phyloP scores from a whole-genome alignment of 2,797 vertebrate genomes.

The Manis crassicaudata region DNA sequence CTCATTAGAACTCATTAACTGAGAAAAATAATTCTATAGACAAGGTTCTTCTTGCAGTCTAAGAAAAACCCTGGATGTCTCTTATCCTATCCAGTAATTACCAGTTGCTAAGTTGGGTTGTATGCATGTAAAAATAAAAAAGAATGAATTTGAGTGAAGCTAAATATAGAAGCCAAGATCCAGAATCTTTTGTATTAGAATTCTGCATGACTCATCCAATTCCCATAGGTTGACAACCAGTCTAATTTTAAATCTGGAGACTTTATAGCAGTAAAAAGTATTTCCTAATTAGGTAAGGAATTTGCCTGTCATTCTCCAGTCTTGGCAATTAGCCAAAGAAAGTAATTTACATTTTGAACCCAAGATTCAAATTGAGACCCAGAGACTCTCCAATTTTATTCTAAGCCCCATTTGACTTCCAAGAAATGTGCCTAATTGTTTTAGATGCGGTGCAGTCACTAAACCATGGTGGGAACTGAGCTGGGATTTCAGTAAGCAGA shows the following conservation, averaged over 20 bases:
- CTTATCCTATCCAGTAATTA: not conserved
- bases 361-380: slow-evolving; percentile 60
- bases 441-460: slow-evolving; percentile 70
- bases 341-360: slow-evolving; percentile 78
- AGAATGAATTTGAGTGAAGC: slow-evolving; percentile 70
- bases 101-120: slow-evolving; percentile 73
- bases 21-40: slow-evolving; percentile 44
- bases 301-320: slow-evolving; percentile 67
- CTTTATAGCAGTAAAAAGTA: slow-evolving; percentile 76
- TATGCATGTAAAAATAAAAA: slow-evolving; percentile 81
- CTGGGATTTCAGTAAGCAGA: slow-evolving; percentile 69
- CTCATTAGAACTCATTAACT: slow-evolving; percentile 30
- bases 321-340: slow-evolving; percentile 55
- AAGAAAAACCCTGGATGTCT: slow-evolving; percentile 73
- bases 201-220: slow-evolving; percentile 82
- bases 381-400: slow-evolving; percentile 68
- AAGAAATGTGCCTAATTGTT: slow-evolving; percentile 76
- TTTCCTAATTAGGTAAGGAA: slow-evolving; percentile 84
- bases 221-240: slow-evolving; percentile 81
- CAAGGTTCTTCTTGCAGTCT: slow-evolving; percentile 50
- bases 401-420: slow-evolving; percentile 71
- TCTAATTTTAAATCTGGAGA: slow-evolving; percentile 84
- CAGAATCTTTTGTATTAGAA: slow-evolving; percentile 80
- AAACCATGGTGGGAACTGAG: slow-evolving; percentile 73
- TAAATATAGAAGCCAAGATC: slow-evolving; percentile 82